phyloP scores from a whole-genome alignment of 2,888 invertebrate species.

The Diachrysia chrysitis region DNA sequence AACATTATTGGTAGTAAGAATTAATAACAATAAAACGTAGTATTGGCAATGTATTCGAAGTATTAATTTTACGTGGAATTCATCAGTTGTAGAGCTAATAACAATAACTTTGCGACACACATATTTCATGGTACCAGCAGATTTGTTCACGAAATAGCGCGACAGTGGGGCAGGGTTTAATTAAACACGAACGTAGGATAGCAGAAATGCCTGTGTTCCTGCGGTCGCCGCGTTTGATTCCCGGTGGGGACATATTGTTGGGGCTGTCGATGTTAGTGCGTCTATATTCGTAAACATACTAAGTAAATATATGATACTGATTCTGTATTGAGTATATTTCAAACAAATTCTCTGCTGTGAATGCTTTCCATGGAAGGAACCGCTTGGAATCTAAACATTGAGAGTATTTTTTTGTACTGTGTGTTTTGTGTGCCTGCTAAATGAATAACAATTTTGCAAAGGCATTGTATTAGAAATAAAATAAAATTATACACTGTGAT shows the following conservation, averaged over 20 bases:
- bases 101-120: not conserved
- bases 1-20: constrained; percentile 13
- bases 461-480: no score
- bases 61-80: not conserved
- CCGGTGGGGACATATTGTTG: not conserved
- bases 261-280: not conserved
- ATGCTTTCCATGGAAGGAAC: no score
- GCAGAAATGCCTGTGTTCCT: not conserved
- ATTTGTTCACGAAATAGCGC: not conserved
- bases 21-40: constrained; percentile 14
- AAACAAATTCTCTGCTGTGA: no score
- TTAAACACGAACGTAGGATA: not conserved
- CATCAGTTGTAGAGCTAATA: not conserved
- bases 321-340: no score
- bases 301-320: no score
- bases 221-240: not conserved
- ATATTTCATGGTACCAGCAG: not conserved
- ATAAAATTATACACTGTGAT: no score
- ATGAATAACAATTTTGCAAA: no score
- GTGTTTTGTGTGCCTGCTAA: no score
- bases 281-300: no score
- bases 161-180: not conserved
- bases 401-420: no score
- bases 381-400: no score
- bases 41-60: constrained; percentile 12